Evolutionary conservation across 2,797 vertebrate species (phyloP).

Genomic region (Periophthalmus magnuspinnatus): DNA sequence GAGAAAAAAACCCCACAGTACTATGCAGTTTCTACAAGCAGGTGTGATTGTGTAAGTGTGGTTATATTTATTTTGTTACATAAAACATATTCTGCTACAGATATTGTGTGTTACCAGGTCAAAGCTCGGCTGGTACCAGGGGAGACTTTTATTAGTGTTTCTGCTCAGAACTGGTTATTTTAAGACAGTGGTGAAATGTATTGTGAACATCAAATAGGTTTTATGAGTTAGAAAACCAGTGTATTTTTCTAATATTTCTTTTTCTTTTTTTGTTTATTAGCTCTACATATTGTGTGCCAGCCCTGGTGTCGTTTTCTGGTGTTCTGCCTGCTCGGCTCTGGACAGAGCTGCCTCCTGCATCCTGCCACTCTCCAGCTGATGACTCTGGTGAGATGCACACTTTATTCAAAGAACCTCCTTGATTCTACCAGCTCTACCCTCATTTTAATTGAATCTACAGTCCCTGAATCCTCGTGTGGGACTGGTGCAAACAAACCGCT

Average conservation of each 20-base stretch:
- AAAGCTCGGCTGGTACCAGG: neutral
- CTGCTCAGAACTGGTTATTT: neutral
- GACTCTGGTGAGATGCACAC: conserved; percentile 79
- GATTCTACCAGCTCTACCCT: neutral
- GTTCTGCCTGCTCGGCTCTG: conserved; percentile 77
- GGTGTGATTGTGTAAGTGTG: neutral
- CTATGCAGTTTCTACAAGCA: neutral
- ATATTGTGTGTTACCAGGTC: neutral
- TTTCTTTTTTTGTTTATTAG: conserved; percentile 57
- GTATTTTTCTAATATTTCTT: neutral
- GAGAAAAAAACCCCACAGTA: neutral
- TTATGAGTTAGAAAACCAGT: neutral
- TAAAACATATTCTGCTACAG: neutral
- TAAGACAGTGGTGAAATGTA: neutral
- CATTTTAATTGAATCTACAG: neutral
- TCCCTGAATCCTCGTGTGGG: neutral
- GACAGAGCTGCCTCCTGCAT: conserved; percentile 78
- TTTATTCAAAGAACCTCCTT: neutral
- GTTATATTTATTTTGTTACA: neutral
- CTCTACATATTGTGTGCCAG: conserved; percentile 80
- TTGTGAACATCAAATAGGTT: neutral
- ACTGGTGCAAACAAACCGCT: neutral
- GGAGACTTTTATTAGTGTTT: neutral
- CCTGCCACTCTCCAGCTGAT: conserved; percentile 85
- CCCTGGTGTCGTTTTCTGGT: conserved; percentile 90